Evolutionary conservation across 2,113 vertebrate genomes (phyloP).

Genomic region (Bos indicus): DNA sequence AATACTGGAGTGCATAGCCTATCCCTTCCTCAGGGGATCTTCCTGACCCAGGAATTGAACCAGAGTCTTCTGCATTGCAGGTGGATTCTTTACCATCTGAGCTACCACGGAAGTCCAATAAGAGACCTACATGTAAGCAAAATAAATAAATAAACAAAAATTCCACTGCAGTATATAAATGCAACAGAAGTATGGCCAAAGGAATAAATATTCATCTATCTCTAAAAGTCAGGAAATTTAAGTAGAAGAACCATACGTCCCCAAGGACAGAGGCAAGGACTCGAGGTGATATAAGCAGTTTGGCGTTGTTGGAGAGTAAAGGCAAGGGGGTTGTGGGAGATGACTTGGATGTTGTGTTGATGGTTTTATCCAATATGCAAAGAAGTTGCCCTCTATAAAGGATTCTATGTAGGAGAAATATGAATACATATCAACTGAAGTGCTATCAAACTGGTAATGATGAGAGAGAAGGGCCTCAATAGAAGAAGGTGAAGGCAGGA

Average conservation of each 20-base stretch:
- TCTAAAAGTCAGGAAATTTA: not conserved
- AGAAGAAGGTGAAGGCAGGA: not conserved
- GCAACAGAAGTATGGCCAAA: not conserved
- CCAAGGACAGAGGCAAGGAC: not conserved
- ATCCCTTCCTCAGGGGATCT: not conserved
- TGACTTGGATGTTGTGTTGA: not conserved
- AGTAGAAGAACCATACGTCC: not conserved
- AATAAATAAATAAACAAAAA: not conserved
- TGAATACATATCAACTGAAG: not conserved
- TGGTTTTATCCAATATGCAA: not conserved
- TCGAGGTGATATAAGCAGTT: not conserved
- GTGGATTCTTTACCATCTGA: not conserved
- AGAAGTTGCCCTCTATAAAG: not conserved
- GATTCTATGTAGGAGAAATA: not conserved
- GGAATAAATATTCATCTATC: not conserved
- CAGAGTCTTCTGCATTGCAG: not conserved
- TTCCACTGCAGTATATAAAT: not conserved
- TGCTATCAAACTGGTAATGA: not conserved
- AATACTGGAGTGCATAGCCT: not conserved
- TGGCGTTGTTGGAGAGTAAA: not conserved
- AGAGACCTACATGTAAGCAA: not conserved
- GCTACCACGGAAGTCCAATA: not conserved
- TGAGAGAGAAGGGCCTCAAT: not conserved
- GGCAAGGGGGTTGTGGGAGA: not conserved
- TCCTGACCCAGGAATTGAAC: not conserved